Percentiles rank a stretch among this genome's conserved stretches.
These are phyloP conservation scores for Brachyopa scutellaris DNA, from an alignment of 2,888 invertebrate species.

Conservation along the genomic window DNA sequence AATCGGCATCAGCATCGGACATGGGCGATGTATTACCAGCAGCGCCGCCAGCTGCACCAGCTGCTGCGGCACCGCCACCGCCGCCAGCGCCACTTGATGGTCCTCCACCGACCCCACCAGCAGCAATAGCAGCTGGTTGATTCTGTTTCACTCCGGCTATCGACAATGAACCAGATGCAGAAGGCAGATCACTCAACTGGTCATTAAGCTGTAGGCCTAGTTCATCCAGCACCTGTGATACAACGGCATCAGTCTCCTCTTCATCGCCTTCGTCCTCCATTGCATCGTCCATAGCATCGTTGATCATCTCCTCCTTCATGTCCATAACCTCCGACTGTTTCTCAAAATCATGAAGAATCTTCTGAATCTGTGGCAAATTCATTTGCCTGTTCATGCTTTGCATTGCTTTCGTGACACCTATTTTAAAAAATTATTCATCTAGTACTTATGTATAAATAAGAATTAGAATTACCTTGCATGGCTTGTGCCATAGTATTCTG, in stretches of 20 bases:
- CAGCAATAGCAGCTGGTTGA: slow-evolving; percentile 83
- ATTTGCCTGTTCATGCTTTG: slow-evolving; percentile 98
- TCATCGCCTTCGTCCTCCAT: slow-evolving; percentile 99
- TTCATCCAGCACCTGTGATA: slow-evolving; percentile 98
- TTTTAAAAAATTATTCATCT: slow-evolving; percentile 8
- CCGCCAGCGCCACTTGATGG: slow-evolving; percentile 81
- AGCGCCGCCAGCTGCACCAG: slow-evolving; percentile 80
- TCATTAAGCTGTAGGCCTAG: slow-evolving; percentile 97
- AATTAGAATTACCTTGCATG: slow-evolving; percentile 88
- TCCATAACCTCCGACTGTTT: slow-evolving; percentile 99
- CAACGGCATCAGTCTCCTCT: slow-evolving; percentile 98
- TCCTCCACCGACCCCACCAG: slow-evolving; percentile 80
- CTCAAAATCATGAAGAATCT: slow-evolving; percentile 98
- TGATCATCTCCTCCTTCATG: slow-evolving; percentile 99
- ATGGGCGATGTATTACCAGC: slow-evolving; percentile 83
- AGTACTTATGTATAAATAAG: background rate
- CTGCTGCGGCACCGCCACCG: slow-evolving; percentile 80
- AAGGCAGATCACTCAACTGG: slow-evolving; percentile 93
- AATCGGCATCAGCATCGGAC: slow-evolving; percentile 97
- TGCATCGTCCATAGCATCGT: slow-evolving; percentile 99
- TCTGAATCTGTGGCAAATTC: slow-evolving; percentile 99
- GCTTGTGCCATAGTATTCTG: slow-evolving; percentile 99
- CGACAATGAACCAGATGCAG: slow-evolving; percentile 84
- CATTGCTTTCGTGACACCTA: slow-evolving; percentile 98
- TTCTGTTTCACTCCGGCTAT: slow-evolving; percentile 85